A percentile compares a stretch with the other conserved stretches of the same genome.
Evolutionary conservation across 2,888 invertebrate genomes (phyloP).

Genomic region (Piscicola geometra): DNA sequence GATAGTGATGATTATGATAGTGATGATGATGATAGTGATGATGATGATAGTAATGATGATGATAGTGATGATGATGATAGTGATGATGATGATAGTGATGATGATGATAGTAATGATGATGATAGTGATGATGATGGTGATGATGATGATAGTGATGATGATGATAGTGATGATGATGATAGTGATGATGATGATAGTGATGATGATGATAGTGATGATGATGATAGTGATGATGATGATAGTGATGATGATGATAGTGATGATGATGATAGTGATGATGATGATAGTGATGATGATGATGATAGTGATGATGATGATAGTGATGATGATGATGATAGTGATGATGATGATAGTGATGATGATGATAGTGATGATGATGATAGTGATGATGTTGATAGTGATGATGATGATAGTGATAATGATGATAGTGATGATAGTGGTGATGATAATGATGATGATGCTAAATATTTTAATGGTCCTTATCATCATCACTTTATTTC

Average conservation of each 20-base stretch:
- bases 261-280: conserved; percentile 34
- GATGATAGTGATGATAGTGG: neutral
- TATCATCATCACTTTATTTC: neutral
- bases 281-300: conserved; percentile 18
- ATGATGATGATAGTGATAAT: neutral
- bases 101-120: neutral
- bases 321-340: conserved; percentile 19
- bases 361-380: conserved; percentile 15
- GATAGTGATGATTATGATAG: no score
- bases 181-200: neutral
- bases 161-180: neutral
- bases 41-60: conserved; percentile 3
- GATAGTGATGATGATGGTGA: neutral
- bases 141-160: neutral
- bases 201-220: conserved; percentile 13
- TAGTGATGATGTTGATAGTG: neutral
- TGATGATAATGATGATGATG: no score
- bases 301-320: conserved; percentile 13
- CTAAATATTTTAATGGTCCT: neutral
- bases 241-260: conserved; percentile 31
- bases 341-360: conserved; percentile 23
- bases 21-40: neutral
- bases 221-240: conserved; percentile 28
- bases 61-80: neutral
- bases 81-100: conserved; percentile 14